Evolutionary conservation across 2,888 invertebrate genomes (phyloP).

Genomic region (Thecophora atra): DNA sequence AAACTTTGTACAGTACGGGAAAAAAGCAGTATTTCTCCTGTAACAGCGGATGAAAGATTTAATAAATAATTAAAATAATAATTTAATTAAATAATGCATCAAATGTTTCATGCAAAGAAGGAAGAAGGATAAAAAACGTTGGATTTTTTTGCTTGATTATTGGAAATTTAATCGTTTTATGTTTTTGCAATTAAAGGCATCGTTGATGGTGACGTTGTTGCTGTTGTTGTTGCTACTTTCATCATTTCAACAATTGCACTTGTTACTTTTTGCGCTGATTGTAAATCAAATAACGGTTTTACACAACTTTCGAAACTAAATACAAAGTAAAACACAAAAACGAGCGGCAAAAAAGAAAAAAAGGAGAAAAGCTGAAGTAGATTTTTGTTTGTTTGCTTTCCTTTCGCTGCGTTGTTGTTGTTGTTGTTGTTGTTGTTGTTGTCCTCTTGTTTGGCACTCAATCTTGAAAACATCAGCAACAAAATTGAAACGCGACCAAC

Average conservation of each 20-base stretch:
- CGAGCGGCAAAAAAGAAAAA: no score
- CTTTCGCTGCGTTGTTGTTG: background rate
- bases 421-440: background rate
- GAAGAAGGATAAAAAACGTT: no score
- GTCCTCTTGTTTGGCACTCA: background rate
- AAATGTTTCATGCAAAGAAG: no score
- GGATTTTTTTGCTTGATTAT: no score
- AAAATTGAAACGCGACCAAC: constrained; percentile 10
- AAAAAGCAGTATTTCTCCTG: no score
- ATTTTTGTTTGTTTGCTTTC: background rate
- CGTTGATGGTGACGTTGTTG: background rate
- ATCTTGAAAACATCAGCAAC: constrained; percentile 1
- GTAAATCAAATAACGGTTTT: background rate
- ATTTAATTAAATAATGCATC: no score
- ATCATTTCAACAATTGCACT: background rate
- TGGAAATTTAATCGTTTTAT: no score
- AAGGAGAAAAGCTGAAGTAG: no score
- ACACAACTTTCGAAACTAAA: constrained; percentile 1
- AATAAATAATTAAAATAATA: no score
- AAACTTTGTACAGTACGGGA: no score
- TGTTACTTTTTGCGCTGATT: no score
- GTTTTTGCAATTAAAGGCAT: background rate
- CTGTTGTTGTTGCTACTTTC: constrained; percentile 6
- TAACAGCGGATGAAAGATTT: no score
- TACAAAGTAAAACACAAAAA: background rate